A percentile compares a stretch with the other conserved stretches of the same genome.
phyloP scores from a whole-genome alignment of 2,113 vertebrate genomes.

The Boulengeromyrus knoepffleri region DNA sequence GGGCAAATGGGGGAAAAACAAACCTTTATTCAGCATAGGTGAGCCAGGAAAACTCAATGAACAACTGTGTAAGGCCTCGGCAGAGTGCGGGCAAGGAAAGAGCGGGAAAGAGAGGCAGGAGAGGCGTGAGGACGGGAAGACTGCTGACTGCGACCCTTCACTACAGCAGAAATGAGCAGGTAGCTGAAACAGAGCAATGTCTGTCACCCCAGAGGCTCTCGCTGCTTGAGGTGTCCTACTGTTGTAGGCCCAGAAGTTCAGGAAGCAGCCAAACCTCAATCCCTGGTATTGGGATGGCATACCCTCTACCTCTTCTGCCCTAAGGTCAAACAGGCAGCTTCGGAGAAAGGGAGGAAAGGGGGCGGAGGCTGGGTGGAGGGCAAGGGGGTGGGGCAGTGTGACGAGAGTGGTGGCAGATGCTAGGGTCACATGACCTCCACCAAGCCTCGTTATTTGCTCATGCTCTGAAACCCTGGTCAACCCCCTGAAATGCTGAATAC shows the following conservation, averaged over 20 bases:
- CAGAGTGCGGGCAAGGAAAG: constrained; percentile 41
- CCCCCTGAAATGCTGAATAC: not conserved
- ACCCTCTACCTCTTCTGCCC: not conserved
- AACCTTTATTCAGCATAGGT: constrained; percentile 66
- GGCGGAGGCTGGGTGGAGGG: not conserved
- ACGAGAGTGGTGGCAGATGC: not conserved
- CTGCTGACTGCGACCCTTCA: not conserved
- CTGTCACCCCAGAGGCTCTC: not conserved
- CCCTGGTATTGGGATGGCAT: not conserved
- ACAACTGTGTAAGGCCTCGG: constrained; percentile 69
- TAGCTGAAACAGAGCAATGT: not conserved
- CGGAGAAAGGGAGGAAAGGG: not conserved
- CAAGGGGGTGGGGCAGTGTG: not conserved
- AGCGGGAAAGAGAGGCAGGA: constrained; percentile 9
- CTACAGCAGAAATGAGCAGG: not conserved
- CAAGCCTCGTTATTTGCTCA: not conserved
- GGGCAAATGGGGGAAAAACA: constrained; percentile 56
- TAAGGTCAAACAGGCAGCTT: not conserved
- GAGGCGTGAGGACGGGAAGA: not conserved
- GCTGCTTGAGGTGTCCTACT: not conserved
- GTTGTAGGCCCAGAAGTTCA: not conserved
- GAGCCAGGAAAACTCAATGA: constrained; percentile 63
- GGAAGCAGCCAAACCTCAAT: not conserved
- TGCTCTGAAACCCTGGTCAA: not conserved
- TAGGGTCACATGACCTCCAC: not conserved